Conservation (phyloP, 2,888 invertebrate species). For the Cataglyphis albicans region DNA sequence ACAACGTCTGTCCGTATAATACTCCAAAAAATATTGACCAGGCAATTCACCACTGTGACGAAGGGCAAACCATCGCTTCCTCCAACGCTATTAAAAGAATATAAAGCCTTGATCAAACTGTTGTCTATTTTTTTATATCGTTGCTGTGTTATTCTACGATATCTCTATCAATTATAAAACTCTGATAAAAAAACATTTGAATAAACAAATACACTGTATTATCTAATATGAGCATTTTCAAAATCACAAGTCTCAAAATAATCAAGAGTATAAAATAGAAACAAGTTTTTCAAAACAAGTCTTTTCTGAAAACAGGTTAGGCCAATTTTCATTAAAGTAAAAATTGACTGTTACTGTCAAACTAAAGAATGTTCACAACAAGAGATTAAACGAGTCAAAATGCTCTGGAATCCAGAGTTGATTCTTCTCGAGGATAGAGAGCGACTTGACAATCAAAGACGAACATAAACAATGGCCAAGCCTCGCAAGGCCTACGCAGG, state of each 20-base stretch:
- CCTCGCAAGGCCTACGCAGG: background rate
- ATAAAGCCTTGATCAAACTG: constrained; percentile 47
- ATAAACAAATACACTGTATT: background rate
- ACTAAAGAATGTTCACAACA: background rate
- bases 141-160: background rate
- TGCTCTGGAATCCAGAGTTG: background rate
- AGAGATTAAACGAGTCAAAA: background rate
- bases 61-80: constrained; percentile 97
- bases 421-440: background rate
- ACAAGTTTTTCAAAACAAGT: background rate
- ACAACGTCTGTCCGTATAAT: constrained; percentile 95
- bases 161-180: background rate
- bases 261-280: background rate
- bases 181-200: background rate
- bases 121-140: background rate
- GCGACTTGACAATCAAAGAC: constrained; percentile 27
- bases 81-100: constrained; percentile 92
- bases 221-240: background rate
- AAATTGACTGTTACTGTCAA: background rate
- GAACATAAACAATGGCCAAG: constrained; percentile 76
- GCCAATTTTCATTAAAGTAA: background rate
- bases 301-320: constrained; percentile 16
- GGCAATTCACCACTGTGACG: constrained; percentile 96
- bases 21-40: constrained; percentile 96
- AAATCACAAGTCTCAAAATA: background rate